Evolutionary conservation across 2,113 vertebrate genomes (phyloP).

Genomic region (Eubucco bourcierii): DNA sequence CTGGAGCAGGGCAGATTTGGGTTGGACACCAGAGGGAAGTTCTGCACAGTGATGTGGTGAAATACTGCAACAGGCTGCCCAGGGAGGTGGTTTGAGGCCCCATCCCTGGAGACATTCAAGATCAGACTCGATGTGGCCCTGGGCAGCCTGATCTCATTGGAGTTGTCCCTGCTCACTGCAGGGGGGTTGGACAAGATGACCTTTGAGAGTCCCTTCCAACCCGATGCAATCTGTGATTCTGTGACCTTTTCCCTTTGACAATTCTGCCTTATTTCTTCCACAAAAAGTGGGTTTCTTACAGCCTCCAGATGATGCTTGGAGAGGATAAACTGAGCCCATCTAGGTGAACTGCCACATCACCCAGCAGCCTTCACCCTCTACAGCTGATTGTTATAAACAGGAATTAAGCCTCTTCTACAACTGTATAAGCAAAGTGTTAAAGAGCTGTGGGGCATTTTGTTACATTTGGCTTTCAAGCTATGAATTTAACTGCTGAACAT

Average conservation of each 20-base stretch:
- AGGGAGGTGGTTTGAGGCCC: too few species aligned
- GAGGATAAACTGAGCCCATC: slow-evolving; percentile 12
- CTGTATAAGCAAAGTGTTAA: slow-evolving; percentile 49
- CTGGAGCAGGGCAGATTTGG: too few species aligned
- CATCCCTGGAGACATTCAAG: too few species aligned
- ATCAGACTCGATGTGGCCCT: too few species aligned
- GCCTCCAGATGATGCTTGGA: background rate
- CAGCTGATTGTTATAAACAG: slow-evolving; percentile 49
- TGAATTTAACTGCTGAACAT: slow-evolving; percentile 51
- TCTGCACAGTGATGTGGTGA: too few species aligned
- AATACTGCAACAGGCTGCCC: too few species aligned
- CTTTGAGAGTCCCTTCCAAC: too few species aligned
- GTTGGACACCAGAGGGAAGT: too few species aligned
- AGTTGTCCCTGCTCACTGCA: too few species aligned
- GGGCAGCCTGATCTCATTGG: too few species aligned
- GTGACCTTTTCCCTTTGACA: background rate
- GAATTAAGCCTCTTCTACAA: slow-evolving; percentile 59
- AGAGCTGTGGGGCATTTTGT: slow-evolving; percentile 57
- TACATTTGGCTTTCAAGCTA: slow-evolving; percentile 58
- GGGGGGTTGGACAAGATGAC: too few species aligned
- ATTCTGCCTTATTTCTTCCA: background rate
- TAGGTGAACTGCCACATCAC: background rate
- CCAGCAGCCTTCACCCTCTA: background rate
- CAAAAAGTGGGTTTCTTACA: background rate
- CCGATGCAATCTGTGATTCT: too few species aligned